Base-by-base conservation (phyloP, 2,113 vertebrate species). In the Chinchilla lanigera region DNA sequence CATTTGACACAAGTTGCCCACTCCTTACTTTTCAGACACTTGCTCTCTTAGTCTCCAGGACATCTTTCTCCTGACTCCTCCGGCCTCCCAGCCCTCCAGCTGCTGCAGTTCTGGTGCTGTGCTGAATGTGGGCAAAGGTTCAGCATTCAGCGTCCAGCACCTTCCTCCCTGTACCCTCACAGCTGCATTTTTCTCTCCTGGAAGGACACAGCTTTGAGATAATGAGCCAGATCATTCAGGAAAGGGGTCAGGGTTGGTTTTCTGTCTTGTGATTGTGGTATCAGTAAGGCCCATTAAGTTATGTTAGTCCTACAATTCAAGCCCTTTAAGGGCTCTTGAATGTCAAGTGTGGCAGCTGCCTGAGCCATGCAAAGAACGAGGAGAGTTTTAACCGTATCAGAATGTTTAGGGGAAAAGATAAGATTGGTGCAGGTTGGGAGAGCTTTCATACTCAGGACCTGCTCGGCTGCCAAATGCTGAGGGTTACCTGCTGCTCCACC, bases 351-450 rank as follows among this genome's bases (percentile, higher is more conserved):
- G 7, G 38, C 38, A 17, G 10, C 38, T 12, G 0, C 54, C 0
- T 7, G 35, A 54, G 47, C 11, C 9, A 0, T 5, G 30, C 26
- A 9, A 19, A 12, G n/a, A 65, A 22, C 4, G 22, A 6, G 24
- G 54, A 38, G 24, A 38, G 61, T 16, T 13, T 38, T 13, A 30
- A 33, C 4, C 0, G 6, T 8, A 19, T 16, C 71, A 33, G 12
- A 78, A 17, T 6, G 41, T 20, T 56, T n/a, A 2, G 19, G 24
- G 81, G 6, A 5, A 20, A 13, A n/a, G 63, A 1, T 19, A 47
- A 19, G 52, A 12, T 4, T 4, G 16, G n/a, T 22, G 33, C 0
- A 2, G 30, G n/a, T 50, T 41, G 33, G 6, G 28, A 33, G 77
- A 38, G 30, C 1, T 16, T 26, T 86, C 30, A 1, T 22, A 9